Evolutionary conservation across 2,113 vertebrate species (phyloP).

Genomic region (Neolamprologus hecqui): DNA sequence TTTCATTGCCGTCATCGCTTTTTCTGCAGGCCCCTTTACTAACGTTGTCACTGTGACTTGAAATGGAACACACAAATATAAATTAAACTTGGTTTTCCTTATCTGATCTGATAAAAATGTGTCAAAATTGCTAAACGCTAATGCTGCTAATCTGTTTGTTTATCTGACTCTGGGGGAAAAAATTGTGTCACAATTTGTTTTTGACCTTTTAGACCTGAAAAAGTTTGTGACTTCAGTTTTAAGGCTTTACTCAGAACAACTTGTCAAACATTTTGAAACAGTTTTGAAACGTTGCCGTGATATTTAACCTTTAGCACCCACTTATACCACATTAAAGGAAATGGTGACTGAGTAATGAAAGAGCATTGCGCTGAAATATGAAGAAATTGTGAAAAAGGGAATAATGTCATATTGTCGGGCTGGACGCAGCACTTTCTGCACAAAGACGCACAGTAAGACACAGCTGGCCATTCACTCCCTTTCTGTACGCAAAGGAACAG

Average conservation of each 20-base stretch:
- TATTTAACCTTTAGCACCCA: neutral
- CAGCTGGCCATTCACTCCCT: conserved; percentile 52
- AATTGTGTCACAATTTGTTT: neutral
- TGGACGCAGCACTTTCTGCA: neutral
- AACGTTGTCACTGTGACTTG: neutral
- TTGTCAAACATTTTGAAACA: neutral
- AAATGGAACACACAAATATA: neutral
- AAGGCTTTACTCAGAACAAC: neutral
- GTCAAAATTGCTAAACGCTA: neutral
- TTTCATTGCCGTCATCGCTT: neutral
- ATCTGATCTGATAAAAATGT: neutral
- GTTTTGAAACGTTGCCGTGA: neutral
- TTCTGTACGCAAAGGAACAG: conserved; percentile 51
- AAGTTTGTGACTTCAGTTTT: neutral
- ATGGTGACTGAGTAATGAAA: neutral
- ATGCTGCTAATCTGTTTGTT: neutral
- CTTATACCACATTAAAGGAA: neutral
- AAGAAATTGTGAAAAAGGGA: conserved; percentile 18
- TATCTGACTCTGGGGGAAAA: neutral
- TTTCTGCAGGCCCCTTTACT: neutral
- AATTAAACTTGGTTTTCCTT: neutral
- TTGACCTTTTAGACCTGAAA: neutral
- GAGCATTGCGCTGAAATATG: neutral
- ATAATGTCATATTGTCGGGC: conserved; percentile 16
- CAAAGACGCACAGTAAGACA: conserved; percentile 18